Evolutionary conservation across 2,113 vertebrate species (phyloP).

Genomic region (Orycteropus afer): DNA sequence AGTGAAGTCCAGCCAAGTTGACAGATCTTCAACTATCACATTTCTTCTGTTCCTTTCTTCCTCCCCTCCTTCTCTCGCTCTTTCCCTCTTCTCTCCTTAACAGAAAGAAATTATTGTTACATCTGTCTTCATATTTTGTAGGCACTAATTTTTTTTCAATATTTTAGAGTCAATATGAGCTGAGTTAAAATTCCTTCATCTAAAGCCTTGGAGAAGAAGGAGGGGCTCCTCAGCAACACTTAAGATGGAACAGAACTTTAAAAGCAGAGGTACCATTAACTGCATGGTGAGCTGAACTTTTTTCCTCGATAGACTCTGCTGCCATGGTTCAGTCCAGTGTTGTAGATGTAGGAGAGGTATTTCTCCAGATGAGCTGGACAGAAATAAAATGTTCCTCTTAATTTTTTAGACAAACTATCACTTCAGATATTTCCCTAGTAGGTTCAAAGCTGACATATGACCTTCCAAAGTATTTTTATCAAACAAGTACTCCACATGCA

Average conservation of each 20-base stretch:
- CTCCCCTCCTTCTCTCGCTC: not conserved
- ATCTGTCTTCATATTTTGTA: conserved; percentile 18
- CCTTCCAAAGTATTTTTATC: conserved; percentile 40
- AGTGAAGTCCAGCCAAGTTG: no score
- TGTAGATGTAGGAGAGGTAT: not conserved
- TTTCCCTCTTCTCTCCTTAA: not conserved
- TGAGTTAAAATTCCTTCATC: conserved; percentile 59
- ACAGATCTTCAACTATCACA: no score
- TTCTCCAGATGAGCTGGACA: conserved; percentile 24
- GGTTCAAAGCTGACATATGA: not conserved
- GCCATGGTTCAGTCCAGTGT: not conserved
- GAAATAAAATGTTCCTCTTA: not conserved
- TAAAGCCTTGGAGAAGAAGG: not conserved
- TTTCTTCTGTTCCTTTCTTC: not conserved
- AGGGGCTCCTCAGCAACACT: not conserved
- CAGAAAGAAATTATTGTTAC: conserved; percentile 62
- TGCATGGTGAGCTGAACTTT: not conserved
- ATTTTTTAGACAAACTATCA: not conserved
- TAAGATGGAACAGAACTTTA: conserved; percentile 22
- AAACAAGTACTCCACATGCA: conserved; percentile 29
- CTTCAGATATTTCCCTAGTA: not conserved
- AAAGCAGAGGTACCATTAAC: not conserved
- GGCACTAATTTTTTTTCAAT: conserved; percentile 33
- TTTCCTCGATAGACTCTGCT: not conserved
- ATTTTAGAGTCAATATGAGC: conserved; percentile 20